phyloP scores from a whole-genome alignment of 2,797 vertebrate species.

The Catostomus latipinnis region DNA sequence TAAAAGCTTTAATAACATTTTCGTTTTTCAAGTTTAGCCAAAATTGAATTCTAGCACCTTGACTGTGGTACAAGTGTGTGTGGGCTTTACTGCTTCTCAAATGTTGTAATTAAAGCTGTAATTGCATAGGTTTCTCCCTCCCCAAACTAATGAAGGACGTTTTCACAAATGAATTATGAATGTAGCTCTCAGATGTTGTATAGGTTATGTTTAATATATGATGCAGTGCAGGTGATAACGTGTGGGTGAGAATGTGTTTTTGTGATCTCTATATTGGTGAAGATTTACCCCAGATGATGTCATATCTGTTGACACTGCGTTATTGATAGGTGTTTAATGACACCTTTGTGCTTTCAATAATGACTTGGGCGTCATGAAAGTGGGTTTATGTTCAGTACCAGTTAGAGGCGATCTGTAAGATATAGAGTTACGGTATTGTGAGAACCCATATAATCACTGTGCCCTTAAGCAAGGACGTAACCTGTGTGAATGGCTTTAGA shows the following conservation, averaged over 20 bases:
- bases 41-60: too few relatives aligned
- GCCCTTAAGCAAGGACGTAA: slow-evolving; percentile 9
- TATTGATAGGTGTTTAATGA: slow-evolving; percentile 37
- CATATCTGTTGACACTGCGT: slow-evolving; percentile 46
- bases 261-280: not conserved
- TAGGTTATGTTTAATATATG: not conserved
- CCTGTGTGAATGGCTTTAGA: not conserved
- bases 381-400: not conserved
- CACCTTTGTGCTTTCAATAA: not conserved
- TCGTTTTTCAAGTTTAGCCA: not conserved
- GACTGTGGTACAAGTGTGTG: too few relatives aligned
- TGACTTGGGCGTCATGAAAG: too few relatives aligned
- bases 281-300: slow-evolving; percentile 59
- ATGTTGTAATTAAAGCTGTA: slow-evolving; percentile 13
- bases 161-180: slow-evolving; percentile 11
- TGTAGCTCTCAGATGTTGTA: not conserved
- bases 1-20: not conserved
- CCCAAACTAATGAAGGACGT: not conserved
- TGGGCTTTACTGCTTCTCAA: not conserved
- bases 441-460: slow-evolving; percentile 22
- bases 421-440: not conserved
- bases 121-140: slow-evolving; percentile 1
- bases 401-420: slow-evolving; percentile 19
- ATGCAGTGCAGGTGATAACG: not conserved
- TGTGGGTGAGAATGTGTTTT: slow-evolving; percentile 14